phyloP scores from a whole-genome alignment of 2,113 vertebrate genomes.

The Corynorhinus townsendii region DNA sequence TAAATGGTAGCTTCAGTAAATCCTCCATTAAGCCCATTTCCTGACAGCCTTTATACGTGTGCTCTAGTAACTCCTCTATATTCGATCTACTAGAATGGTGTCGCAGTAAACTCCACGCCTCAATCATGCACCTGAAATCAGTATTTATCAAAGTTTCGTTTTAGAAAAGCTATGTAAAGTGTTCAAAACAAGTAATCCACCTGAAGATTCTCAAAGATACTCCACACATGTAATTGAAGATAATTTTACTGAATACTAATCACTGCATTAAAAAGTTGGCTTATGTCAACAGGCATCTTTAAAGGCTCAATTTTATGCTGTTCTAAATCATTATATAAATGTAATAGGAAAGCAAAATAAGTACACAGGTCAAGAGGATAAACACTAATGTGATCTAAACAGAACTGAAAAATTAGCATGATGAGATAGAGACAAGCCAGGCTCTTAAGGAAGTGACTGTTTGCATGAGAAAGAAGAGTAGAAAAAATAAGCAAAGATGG shows the following conservation, averaged over 20 bases:
- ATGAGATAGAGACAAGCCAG: background rate
- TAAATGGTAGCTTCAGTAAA: constrained; percentile 91
- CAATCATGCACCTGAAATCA: constrained; percentile 87
- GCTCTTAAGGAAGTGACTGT: background rate
- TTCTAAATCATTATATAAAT: background rate
- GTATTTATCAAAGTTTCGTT: background rate
- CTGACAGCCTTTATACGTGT: constrained; percentile 90
- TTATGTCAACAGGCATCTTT: background rate
- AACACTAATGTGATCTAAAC: background rate
- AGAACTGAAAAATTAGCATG: background rate
- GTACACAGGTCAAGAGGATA: background rate
- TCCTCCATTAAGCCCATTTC: constrained; percentile 93
- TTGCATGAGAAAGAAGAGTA: background rate
- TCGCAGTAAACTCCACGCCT: constrained; percentile 90
- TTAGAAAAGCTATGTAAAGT: background rate
- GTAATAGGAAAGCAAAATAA: background rate
- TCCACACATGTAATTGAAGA: background rate
- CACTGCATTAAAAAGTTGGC: background rate
- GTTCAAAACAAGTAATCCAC: background rate
- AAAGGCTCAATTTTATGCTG: background rate
- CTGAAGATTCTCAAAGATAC: background rate
- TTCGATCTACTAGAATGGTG: constrained; percentile 86
- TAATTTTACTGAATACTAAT: background rate
- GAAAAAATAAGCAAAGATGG: background rate
- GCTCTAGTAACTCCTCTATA: constrained; percentile 85